Percentiles rank a stretch among this genome's conserved stretches.
These are phyloP conservation scores for Diacarnus erythraeanus DNA, from an alignment of 37 sponge, comb jelly and placozoan species.

Conservation along the genomic window DNA sequence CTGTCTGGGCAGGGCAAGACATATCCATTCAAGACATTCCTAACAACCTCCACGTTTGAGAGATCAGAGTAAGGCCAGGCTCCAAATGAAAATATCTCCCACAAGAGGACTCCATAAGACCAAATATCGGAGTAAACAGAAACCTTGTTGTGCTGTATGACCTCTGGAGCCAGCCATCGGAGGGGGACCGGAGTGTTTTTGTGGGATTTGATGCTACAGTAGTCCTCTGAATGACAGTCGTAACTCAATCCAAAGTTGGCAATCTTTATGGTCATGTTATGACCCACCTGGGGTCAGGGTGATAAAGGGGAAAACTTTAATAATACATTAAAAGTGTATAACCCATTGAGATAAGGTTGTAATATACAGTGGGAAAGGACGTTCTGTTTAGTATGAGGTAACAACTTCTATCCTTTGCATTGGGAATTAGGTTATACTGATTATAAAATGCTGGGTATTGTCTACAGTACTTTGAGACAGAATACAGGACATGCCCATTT, in stretches of 20 bases:
- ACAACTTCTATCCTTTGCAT: too few relatives aligned
- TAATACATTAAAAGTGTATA: neutral
- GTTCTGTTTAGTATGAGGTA: too few relatives aligned
- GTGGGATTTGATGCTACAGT: slow-evolving; percentile 50
- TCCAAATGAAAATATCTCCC: slow-evolving; percentile 65
- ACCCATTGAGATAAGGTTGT: too few relatives aligned
- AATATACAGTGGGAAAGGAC: too few relatives aligned
- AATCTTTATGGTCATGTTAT: slow-evolving; percentile 55
- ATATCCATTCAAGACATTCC: slow-evolving; percentile 25
- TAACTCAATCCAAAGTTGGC: slow-evolving; percentile 74
- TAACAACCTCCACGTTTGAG: slow-evolving; percentile 44
- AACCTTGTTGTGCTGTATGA: slow-evolving; percentile 48
- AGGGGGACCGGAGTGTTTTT: slow-evolving; percentile 53
- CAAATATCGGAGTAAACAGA: slow-evolving; percentile 65
- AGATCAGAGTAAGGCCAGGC: slow-evolving; percentile 42
- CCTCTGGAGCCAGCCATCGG: slow-evolving; percentile 72
- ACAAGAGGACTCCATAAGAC: slow-evolving; percentile 64
- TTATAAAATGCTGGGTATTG: too few relatives aligned
- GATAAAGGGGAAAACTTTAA: neutral
- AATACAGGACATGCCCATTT: too few relatives aligned
- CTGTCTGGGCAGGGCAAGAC: slow-evolving; percentile 30
- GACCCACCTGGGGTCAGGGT: slow-evolving; percentile 43
- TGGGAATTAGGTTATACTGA: too few relatives aligned
- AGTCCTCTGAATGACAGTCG: slow-evolving; percentile 51
- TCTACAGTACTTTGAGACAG: too few relatives aligned